Evolutionary conservation across 92 coral and sea anemone species (phyloP), one percentile per base, ranked within the genome.

Genomic region (Epizoanthus fatuus): DNA sequence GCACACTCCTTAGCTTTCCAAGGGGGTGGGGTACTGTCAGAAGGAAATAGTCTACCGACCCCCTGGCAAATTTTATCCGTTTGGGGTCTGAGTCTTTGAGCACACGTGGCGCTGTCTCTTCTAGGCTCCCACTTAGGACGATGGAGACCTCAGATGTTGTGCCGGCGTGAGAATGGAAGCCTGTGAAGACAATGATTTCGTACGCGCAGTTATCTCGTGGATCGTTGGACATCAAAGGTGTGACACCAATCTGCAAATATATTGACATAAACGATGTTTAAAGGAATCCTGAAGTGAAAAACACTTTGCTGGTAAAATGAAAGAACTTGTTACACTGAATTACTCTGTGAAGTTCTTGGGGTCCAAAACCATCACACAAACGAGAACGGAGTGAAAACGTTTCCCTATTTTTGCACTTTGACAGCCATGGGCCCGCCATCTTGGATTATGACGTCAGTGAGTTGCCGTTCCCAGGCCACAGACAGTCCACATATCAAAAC

Each of bases 191-290:
- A 25, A 77, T 86, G 20, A 96, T 81, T 86, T 96, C 99, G 86
- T 96, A 96, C 4, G 95, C 86, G 86, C 74, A 96, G 15, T 73
- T 67, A 59, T 96, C 99, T 12, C 99, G 91, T 40, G 99, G 96
- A 81, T 96, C 98, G 70, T 96, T 96, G n/a, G 94, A 87, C 3
- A 98, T 93, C n/a, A 96, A 84, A 37, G 98, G 99, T 56, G 92
- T 90, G 29, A 96, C 91, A 1, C 98, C 99, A 64, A 91, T 74
- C 99, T 96, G 71, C 4, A 75, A 79, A 35, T 63, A 29, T 20
- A 25, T 81, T 15, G 69, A 59, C 1, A 74, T 5, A 25, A 73
- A 35, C 15, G 19, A 63, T 13, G 29, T 20, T 12, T 7, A 63
- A 35, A 14, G 10, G 35, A 29, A 29, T 29, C 35, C 35, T 29